Evolutionary conservation across 2,797 vertebrate genomes (phyloP), one percentile per base, ranked within the genome.

Genomic region (Lacerta viridis): DNA sequence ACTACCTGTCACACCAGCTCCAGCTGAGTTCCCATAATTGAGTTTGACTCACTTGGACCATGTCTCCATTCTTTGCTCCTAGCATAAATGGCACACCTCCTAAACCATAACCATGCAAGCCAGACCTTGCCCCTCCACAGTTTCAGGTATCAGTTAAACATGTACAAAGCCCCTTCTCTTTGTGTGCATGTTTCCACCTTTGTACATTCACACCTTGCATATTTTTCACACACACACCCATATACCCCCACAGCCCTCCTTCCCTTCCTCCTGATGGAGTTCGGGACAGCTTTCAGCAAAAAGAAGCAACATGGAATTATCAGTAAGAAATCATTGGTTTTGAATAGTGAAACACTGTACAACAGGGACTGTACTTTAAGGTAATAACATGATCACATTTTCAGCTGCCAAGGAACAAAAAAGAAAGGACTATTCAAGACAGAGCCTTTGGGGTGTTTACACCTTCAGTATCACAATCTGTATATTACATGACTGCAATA

Each of bases 401-500:
- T 80, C 61, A 83, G 41, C 87, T 59, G 72, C 13, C n/a, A n/a
- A 15, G 23, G 2, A 84, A 80, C 1, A 75, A 90, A 85, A 80
- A 9, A 85, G 85, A 50, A 69, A 1, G 5, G 0, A 2, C 20
- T 5, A 11, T 13, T 27, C 10, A 81, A 17, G 87, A 82, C 3
- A 89, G 81, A 61, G 74, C 7, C 87, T 79, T 33, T 15, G 88
- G 23, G 64, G 71, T 84, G 55, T 85, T 80, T 50, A 93, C 64
- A 55, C n/a, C 33, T 29, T 68, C n/a, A 77, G n/a, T 90, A 29
- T 85, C 85, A 84, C 88, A 27, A 89, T 83, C n/a, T 86, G n/a
- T 36, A 33, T 66, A 8, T 90, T 86, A 3, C 80, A 94, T 92
- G 77, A 33, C 46, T 92, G 36, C 29, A 85, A 87, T 55, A 64